Conservation (phyloP, 1,140 invertebrate species). For the Aphidius gifuensis region DNA sequence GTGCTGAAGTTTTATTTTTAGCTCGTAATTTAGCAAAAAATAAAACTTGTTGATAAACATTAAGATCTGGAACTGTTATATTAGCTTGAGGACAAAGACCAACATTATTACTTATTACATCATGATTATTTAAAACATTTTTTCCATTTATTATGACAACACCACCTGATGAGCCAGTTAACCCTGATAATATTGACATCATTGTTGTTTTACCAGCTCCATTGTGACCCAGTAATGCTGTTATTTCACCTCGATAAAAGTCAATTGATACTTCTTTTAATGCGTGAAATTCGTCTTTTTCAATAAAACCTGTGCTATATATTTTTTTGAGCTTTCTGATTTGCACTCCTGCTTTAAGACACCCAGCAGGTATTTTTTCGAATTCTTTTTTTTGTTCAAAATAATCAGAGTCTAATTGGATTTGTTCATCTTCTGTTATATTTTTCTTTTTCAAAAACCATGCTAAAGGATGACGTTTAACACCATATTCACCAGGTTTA, state of each 20-base stretch:
- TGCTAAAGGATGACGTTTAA: background rate
- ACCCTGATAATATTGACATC: conserved; percentile 64
- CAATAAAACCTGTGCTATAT: conserved; percentile 38
- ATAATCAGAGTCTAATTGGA: conserved; percentile 31
- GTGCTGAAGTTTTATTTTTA: conserved; percentile 31
- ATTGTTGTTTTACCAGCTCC: conserved; percentile 82
- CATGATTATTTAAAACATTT: conserved; percentile 59
- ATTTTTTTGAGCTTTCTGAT: conserved; percentile 47
- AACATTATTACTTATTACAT: conserved; percentile 56
- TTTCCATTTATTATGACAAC: conserved; percentile 64
- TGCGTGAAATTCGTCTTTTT: conserved; percentile 38
- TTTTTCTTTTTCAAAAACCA: too few species aligned
- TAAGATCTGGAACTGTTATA: conserved; percentile 86
- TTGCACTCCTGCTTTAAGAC: conserved; percentile 42
- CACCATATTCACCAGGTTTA: conserved; percentile 4
- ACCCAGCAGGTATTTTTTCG: conserved; percentile 33
- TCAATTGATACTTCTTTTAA: conserved; percentile 58
- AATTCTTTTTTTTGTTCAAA: conserved; percentile 37
- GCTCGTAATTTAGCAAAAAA: conserved; percentile 70
- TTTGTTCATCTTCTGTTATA: conserved; percentile 22
- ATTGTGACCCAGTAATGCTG: conserved; percentile 76
- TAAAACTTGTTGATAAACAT: conserved; percentile 83
- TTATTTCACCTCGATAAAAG: conserved; percentile 66
- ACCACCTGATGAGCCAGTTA: conserved; percentile 63
- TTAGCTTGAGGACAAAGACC: conserved; percentile 93